Conservation (phyloP, 2,113 vertebrate species). For the Oncorhynchus mykiss region DNA sequence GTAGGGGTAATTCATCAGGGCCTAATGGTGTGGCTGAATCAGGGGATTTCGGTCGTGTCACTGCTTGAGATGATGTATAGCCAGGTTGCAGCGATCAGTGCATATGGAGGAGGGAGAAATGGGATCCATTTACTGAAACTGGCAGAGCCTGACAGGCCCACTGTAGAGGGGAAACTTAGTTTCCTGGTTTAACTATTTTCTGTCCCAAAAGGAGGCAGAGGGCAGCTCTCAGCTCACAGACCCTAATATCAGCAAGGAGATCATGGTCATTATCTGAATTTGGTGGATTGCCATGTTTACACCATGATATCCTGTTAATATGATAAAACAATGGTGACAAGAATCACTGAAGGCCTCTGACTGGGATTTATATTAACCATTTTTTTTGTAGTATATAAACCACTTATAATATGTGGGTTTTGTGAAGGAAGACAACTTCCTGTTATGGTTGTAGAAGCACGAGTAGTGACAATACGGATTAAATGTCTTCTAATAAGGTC, state of each 20-base stretch:
- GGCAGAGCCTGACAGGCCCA: conserved; percentile 27
- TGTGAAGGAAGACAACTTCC: background rate
- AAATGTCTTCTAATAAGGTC: background rate
- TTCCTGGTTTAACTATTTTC: background rate
- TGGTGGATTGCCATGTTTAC: no score
- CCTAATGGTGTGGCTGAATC: conserved; percentile 46
- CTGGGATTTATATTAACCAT: no score
- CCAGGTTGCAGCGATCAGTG: conserved; percentile 40
- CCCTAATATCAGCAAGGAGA: no score
- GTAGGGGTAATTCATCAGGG: conserved; percentile 51
- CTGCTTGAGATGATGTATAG: conserved; percentile 53
- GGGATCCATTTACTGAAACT: conserved; percentile 50
- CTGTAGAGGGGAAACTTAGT: conserved; percentile 11
- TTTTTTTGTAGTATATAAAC: no score
- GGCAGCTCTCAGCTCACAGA: no score
- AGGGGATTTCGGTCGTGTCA: conserved; percentile 6
- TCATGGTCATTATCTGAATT: no score
- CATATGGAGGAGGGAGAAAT: conserved; percentile 11
- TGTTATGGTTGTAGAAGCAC: background rate
- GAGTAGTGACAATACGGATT: background rate
- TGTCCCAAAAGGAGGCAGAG: background rate
- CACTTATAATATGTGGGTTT: no score
- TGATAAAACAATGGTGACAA: no score
- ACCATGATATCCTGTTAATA: no score
- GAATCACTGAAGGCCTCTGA: no score